phyloP scores from a whole-genome alignment of 2,888 invertebrate genomes.

The Ormyrus pomaceus region DNA sequence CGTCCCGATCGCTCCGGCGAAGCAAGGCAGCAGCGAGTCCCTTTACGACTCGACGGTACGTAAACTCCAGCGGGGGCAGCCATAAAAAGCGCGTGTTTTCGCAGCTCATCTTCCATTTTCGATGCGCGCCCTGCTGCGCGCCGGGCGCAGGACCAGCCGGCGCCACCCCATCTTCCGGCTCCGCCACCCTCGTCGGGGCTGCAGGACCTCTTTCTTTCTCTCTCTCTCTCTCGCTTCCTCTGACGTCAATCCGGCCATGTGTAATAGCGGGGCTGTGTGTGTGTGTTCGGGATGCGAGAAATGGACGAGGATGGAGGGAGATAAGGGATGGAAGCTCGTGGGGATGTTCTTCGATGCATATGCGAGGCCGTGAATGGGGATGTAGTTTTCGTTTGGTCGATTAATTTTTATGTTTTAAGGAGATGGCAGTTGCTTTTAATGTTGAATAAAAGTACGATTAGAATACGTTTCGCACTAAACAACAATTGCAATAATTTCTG shows the following conservation, averaged over 20 bases:
- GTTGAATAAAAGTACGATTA: no score
- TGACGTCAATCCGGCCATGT: constrained; percentile 20
- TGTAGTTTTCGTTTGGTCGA: no score
- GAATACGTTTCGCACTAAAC: no score
- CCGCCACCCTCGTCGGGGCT: background rate
- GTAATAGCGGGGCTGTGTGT: background rate
- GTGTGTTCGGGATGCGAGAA: background rate
- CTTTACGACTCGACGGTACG: background rate
- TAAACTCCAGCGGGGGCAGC: no score
- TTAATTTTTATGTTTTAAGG: no score
- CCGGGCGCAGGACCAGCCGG: constrained; percentile 22
- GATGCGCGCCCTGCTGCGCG: background rate
- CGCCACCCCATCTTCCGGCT: constrained; percentile 12
- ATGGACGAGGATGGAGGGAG: background rate
- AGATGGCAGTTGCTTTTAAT: no score
- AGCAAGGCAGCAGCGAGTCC: background rate
- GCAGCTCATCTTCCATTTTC: background rate
- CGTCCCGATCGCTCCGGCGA: no score
- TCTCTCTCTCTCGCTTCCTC: constrained; percentile 8
- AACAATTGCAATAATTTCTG: no score
- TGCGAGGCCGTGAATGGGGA: no score
- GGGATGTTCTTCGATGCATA: no score
- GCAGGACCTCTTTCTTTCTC: background rate
- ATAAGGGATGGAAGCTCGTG: no score
- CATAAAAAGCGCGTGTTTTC: background rate